These are phyloP conservation scores for Apotomis turbidana DNA, from an alignment of 2,888 invertebrate species.

Conservation along the genomic window DNA sequence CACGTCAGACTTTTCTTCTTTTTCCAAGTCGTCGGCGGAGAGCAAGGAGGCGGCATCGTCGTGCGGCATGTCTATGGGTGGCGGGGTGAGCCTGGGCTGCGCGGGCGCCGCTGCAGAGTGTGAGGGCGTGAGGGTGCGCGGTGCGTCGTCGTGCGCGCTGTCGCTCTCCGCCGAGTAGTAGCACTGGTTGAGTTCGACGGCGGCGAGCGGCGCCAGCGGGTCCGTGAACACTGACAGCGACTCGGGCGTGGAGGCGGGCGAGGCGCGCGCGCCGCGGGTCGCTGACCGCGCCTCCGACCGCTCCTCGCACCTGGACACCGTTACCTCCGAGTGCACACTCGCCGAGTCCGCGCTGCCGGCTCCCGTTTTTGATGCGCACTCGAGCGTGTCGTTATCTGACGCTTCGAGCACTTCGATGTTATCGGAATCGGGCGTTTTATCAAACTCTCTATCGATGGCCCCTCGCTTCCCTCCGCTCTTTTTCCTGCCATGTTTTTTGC, in stretches of 20 bases:
- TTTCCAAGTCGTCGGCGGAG: slow-evolving; percentile 63
- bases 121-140: slow-evolving; percentile 63
- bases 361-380: slow-evolving; percentile 73
- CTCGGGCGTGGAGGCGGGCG: slow-evolving; percentile 86
- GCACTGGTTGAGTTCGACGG: slow-evolving; percentile 86
- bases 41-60: slow-evolving; percentile 68
- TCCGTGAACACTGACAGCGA: slow-evolving; percentile 90
- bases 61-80: slow-evolving; percentile 67
- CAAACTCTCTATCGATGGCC: slow-evolving; percentile 67
- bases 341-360: slow-evolving; percentile 62
- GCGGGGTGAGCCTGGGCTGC: slow-evolving; percentile 43
- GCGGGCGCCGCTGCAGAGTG: slow-evolving; percentile 44
- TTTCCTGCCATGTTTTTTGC: slow-evolving; percentile 74
- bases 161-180: slow-evolving; percentile 85
- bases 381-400: slow-evolving; percentile 79
- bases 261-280: slow-evolving; percentile 72
- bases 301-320: slow-evolving; percentile 74
- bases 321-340: slow-evolving; percentile 75
- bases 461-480: slow-evolving; percentile 71
- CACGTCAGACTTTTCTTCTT: slow-evolving; percentile 73
- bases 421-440: slow-evolving; percentile 80
- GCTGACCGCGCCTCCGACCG: slow-evolving; percentile 69
- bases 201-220: slow-evolving; percentile 86
- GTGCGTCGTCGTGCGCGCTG: slow-evolving; percentile 72
- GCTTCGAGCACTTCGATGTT: slow-evolving; percentile 74